Base-by-base conservation (phyloP, 2,113 vertebrate species). In the Aphyosemion australe region DNA sequence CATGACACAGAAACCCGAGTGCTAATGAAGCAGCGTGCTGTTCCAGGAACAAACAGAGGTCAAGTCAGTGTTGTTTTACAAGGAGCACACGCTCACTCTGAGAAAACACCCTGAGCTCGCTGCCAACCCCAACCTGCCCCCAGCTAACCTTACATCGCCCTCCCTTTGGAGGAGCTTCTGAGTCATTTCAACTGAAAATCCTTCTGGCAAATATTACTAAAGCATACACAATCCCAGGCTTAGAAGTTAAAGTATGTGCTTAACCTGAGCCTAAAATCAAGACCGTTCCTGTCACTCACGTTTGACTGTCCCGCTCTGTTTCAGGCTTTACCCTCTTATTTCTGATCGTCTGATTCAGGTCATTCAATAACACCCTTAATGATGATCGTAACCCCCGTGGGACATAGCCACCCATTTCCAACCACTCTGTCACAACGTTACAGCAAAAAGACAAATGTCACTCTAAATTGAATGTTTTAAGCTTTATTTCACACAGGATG, bases 151-250 rank as follows among this genome's bases (percentile, higher is more conserved):
- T 57, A 55, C 65, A 81, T 76, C 71, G 68, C 53, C 73, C 42
- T 63, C 61, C 57, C 68, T 63, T 55, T 72, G 58, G 61, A 42
- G 60, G 71, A 72, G 65, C 81, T 83, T 75, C 46, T 3, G 55
- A 63, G 56, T 49, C 65, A 78, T 66, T 69, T 85, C 72, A 74
- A 69, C 69, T 39, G 39, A 69, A 90, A 87, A 87, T 75, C 82
- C 82, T 76, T 50, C 54, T 21, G 65, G 67, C 76, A 83, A 83
- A 83, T 82, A 82, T 80, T 72, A 74, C 48, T 78, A 84, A 88
- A 85, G 80, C 82, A 77, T 69, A 85, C 78, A 84, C 60, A 84
- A 87, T 86, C 85, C 83, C 85, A 56, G 78, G 76, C 66, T 87
- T 84, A 84, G 68, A 71, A 56, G 71, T 84, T 67, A 79, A 84